Evolutionary conservation across 2,113 vertebrate genomes (phyloP).

Genomic region (Gila orcuttii): DNA sequence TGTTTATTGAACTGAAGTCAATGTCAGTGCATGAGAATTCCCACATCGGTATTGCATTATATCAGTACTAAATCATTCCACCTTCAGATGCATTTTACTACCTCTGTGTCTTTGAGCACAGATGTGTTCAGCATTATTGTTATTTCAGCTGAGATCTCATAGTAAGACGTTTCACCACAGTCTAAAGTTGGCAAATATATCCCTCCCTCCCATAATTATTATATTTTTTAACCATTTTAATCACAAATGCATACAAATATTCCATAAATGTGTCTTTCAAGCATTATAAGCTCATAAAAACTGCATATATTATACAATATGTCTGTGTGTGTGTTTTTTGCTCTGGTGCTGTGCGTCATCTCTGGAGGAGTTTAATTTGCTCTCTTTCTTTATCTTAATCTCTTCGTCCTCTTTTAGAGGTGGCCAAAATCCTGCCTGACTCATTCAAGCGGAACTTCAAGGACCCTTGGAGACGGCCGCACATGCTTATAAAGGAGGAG

Average conservation of each 20-base stretch:
- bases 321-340: background rate
- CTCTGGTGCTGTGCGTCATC: background rate
- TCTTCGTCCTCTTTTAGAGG: constrained; percentile 69
- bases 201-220: background rate
- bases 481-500: constrained; percentile 74
- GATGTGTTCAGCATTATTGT: background rate
- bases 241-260: background rate
- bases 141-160: background rate
- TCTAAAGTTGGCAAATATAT: background rate
- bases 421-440: constrained; percentile 83
- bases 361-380: constrained; percentile 35
- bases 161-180: background rate
- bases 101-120: background rate
- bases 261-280: background rate
- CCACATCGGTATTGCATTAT: constrained; percentile 2
- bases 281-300: background rate
- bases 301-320: background rate
- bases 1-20: background rate
- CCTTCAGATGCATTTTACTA: background rate
- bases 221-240: background rate
- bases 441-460: constrained; percentile 83
- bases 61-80: background rate
- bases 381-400: constrained; percentile 38
- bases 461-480: constrained; percentile 81
- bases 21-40: background rate